A percentile compares a stretch with the other conserved stretches of the same genome.
These are phyloP conservation scores for Callimorpha dominula DNA, from an alignment of 2,888 invertebrate genomes.

Conservation along the genomic window DNA sequence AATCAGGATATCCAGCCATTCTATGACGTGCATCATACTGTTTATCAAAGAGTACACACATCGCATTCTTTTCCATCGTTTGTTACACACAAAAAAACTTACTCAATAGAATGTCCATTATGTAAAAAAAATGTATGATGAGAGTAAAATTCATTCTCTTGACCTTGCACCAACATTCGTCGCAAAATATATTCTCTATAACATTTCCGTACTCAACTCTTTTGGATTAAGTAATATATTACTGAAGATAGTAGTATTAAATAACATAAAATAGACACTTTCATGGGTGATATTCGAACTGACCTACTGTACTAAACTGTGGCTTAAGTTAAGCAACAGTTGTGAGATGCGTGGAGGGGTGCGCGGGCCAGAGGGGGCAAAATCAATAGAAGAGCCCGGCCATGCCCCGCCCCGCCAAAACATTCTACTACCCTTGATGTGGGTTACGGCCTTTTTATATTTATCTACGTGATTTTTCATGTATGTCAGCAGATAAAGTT, in stretches of 20 bases:
- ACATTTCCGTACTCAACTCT: too few relatives aligned
- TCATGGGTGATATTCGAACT: constrained; percentile 29
- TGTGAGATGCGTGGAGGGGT: constrained; percentile 77
- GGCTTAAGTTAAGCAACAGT: constrained; percentile 80
- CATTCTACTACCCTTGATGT: constrained; percentile 65
- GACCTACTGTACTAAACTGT: constrained; percentile 53
- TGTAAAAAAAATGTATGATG: too few relatives aligned
- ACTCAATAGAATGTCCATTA: too few relatives aligned
- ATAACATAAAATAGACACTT: neutral
- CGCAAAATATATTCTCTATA: too few relatives aligned
- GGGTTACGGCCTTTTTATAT: constrained; percentile 68
- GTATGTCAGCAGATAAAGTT: constrained; percentile 21
- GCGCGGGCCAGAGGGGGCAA: constrained; percentile 67
- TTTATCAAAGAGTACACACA: too few relatives aligned
- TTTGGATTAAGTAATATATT: too few relatives aligned
- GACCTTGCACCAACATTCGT: neutral
- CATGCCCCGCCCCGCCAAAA: constrained; percentile 68
- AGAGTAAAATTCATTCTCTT: neutral
- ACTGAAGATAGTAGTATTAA: too few relatives aligned
- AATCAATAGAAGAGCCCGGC: constrained; percentile 79
- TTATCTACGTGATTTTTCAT: constrained; percentile 55
- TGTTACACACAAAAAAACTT: too few relatives aligned
- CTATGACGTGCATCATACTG: too few relatives aligned
- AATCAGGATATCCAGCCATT: too few relatives aligned
- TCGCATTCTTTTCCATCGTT: too few relatives aligned